Base-by-base conservation (phyloP, 2,888 invertebrate species). In the Athripsodes cinereus region DNA sequence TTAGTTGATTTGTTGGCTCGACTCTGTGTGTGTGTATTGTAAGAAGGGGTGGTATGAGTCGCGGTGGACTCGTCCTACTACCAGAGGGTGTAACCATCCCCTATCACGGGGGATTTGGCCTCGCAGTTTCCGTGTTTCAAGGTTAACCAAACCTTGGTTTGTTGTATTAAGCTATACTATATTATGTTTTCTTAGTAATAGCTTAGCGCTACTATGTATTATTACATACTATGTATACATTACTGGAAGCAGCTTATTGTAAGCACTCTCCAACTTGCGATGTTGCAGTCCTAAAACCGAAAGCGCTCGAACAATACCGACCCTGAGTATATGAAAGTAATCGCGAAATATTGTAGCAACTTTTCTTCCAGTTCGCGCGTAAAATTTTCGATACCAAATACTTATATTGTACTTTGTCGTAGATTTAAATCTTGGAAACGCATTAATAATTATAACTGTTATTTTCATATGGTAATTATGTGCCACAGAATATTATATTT, bases 41-140 rank as follows among this genome's bases (percentile, higher is more conserved):
- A 18, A 16, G 3, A 20, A 47, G 5, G 5, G 47, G 47, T 47
- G 47, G 47, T 44, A 5, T 16, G 44, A 8, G 47, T 47, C 6
- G 19, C 3, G 48, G 22, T 54, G 59, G 59, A 55, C 44, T 57
- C 52, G 56, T 44, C 46, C 52, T n/a, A n/a, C n/a, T n/a, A n/a
- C n/a, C n/a, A n/a, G n/a, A n/a, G 31, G 6, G 44, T 16, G 3
- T 8, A 8, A 8, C 22, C 53, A 52, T 21, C 60, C 51, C 47
- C 49, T 16, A 2, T 3, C 40, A 13, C 16, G 16, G 40, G 40
- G 40, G 40, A 40, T 40, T 34, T 50, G 60, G 47, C 62, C 62
- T 62, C 62, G 60, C 58, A 58, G 62, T 58, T 62, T 62, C 62
- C 62, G 60, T 49, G 52, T 48, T 56, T 58, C 62, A 62, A 62